A percentile compares a stretch with the other conserved stretches of the same genome.
Conservation (phyloP, 2,113 vertebrate species). For the Pluvianellus socialis region DNA sequence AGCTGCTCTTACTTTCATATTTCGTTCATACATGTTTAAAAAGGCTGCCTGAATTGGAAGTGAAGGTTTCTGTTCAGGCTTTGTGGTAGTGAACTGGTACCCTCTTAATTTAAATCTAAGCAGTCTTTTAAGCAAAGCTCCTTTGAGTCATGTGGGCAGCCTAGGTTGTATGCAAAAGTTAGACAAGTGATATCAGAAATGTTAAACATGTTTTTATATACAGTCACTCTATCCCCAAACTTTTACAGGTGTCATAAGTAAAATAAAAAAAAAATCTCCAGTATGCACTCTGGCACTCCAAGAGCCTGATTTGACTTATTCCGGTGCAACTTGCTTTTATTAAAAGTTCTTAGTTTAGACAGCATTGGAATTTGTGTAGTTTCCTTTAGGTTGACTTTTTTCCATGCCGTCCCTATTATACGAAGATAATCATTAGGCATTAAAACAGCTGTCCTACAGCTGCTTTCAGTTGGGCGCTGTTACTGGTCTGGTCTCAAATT, state of each 20-base stretch:
- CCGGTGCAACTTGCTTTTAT: background rate
- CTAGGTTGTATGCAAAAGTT: accelerated
- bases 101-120: background rate
- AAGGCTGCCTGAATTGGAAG: background rate
- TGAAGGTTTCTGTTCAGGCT: background rate
- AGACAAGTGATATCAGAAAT: background rate
- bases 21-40: background rate
- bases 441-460: background rate
- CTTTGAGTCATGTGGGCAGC: background rate
- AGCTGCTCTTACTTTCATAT: background rate
- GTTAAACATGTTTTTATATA: background rate
- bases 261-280: background rate
- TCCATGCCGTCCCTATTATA: background rate
- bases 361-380: background rate
- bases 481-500: background rate
- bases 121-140: background rate
- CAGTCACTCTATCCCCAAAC: accelerated
- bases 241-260: background rate
- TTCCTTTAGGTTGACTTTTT: background rate
- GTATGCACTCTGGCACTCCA: background rate
- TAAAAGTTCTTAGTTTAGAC: background rate
- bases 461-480: background rate
- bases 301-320: background rate
- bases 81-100: background rate
- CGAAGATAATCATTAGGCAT: background rate